These are phyloP conservation scores for Ceratina calcarata DNA, from an alignment of 1,140 invertebrate genomes.

Conservation along the genomic window DNA sequence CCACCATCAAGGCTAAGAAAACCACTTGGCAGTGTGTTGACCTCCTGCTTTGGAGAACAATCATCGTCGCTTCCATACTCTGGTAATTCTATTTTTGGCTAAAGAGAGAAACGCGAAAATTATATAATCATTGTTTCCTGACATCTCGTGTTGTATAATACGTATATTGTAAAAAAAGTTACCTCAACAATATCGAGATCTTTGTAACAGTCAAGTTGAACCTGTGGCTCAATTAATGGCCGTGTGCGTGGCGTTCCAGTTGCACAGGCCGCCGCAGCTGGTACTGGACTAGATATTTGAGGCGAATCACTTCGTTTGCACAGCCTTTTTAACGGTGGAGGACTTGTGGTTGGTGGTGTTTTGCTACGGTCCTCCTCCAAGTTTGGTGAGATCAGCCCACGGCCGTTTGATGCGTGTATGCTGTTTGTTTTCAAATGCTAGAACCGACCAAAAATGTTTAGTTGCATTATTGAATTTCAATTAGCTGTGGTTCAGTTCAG, in stretches of 20 bases:
- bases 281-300: constrained; percentile 80
- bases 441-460: not conserved
- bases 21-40: constrained; percentile 77
- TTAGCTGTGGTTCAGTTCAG: no score
- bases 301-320: constrained; percentile 80
- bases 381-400: constrained; percentile 77
- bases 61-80: constrained; percentile 83
- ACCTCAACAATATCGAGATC: constrained; percentile 80
- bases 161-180: constrained; percentile 7
- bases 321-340: constrained; percentile 80
- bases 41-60: constrained; percentile 77
- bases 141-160: no score
- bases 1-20: constrained; percentile 79
- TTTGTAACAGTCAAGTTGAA: constrained; percentile 80
- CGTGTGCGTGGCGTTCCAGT: constrained; percentile 75
- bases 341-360: constrained; percentile 77
- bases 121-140: no score
- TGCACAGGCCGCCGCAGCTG: constrained; percentile 71
- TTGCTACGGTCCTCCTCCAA: constrained; percentile 79
- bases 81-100: constrained; percentile 83
- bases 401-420: constrained; percentile 77
- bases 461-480: no score
- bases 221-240: constrained; percentile 78
- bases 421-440: constrained; percentile 78
- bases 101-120: constrained; percentile 42